Conservation (phyloP, 1,140 invertebrate genomes). For the Trachymyrmex septentrionalis region DNA sequence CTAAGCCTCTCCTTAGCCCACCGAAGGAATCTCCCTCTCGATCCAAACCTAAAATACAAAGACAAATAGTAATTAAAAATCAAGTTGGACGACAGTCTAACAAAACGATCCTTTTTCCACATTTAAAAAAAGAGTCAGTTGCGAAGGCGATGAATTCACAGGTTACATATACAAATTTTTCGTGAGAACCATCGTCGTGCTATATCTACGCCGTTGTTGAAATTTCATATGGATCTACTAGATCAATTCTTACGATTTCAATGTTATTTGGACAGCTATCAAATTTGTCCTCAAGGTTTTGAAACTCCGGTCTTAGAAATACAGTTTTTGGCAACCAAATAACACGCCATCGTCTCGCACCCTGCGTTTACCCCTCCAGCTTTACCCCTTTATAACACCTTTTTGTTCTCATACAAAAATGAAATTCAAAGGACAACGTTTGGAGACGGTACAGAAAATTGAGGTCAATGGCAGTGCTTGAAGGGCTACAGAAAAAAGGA, state of each 20-base stretch:
- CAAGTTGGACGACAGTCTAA: no score
- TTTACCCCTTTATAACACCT: not conserved
- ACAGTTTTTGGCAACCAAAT: not conserved
- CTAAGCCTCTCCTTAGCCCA: no score
- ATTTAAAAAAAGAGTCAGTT: no score
- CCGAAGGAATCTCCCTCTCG: no score
- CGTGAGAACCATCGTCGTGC: not conserved
- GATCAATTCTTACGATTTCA: not conserved
- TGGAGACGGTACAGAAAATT: not conserved
- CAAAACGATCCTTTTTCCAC: no score
- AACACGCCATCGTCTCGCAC: not conserved
- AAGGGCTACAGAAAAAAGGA: not conserved
- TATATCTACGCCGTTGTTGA: not conserved
- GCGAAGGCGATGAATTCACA: no score
- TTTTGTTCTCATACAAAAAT: not conserved
- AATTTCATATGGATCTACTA: not conserved
- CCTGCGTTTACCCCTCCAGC: not conserved
- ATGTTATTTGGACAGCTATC: not conserved
- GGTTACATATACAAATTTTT: not conserved
- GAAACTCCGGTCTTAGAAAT: not conserved
- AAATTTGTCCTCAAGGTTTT: not conserved
- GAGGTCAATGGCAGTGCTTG: not conserved
- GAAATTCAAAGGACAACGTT: not conserved
- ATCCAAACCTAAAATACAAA: no score
- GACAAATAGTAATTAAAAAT: no score